Conservation (phyloP, 2,797 vertebrate genomes). For the Chiroxiphia lanceolata region DNA sequence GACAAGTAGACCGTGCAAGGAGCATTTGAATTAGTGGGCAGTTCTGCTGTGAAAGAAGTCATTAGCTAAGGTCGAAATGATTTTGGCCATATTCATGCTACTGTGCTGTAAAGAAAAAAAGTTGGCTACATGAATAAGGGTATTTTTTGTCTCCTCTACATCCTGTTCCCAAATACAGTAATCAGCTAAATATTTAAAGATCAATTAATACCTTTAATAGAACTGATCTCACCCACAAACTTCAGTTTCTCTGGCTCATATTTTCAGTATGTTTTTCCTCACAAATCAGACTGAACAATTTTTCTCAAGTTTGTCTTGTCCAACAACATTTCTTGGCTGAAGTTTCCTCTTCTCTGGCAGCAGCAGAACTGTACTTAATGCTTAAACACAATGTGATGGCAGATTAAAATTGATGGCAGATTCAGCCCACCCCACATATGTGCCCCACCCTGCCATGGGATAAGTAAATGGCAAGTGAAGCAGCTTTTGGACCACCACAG, state of each 20-base stretch:
- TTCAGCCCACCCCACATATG: neutral
- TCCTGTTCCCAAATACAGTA: neutral
- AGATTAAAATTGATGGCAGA: constrained; percentile 3
- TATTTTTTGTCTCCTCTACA: neutral
- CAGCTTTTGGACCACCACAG: neutral
- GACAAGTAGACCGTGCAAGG: neutral
- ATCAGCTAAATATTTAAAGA: neutral
- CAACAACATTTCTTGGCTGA: constrained; percentile 30
- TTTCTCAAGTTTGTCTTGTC: neutral
- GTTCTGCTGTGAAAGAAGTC: neutral
- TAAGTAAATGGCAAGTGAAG: neutral
- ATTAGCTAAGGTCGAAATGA: neutral
- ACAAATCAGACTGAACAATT: neutral
- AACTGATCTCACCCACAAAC: neutral
- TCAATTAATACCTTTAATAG: neutral
- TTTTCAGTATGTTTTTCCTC: constrained; percentile 23
- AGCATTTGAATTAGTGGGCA: neutral
- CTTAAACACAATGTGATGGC: neutral
- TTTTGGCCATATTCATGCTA: neutral
- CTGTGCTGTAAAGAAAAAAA: neutral
- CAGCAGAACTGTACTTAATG: neutral
- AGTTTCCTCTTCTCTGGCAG: constrained; percentile 9
- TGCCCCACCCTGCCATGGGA: neutral
- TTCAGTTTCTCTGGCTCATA: neutral
- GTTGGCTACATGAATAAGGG: neutral